phyloP scores from a whole-genome alignment of 2,113 vertebrate species.

The Sclerurus mexicanus region DNA sequence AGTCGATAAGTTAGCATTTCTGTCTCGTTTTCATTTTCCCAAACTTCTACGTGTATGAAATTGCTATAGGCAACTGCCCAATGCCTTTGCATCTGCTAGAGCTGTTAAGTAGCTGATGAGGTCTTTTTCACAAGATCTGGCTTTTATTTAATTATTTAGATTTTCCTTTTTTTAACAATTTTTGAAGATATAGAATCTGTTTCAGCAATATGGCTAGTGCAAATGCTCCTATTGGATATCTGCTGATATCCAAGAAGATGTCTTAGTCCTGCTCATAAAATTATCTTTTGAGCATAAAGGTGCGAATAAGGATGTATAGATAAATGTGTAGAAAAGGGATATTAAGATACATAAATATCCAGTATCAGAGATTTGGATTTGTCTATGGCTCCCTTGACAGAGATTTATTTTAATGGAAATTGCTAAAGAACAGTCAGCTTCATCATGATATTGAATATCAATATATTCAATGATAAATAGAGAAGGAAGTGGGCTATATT shows the following conservation, averaged over 20 bases:
- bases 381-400: neutral
- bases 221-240: conserved; percentile 32
- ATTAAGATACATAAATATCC: neutral
- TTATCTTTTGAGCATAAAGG: neutral
- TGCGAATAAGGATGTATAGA: neutral
- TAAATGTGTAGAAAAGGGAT: neutral
- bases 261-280: neutral
- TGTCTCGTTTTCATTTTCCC: conserved; percentile 32
- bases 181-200: conserved; percentile 55
- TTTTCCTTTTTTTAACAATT: neutral
- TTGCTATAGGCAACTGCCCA: conserved; percentile 52
- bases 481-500: neutral
- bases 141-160: conserved; percentile 30
- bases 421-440: neutral
- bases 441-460: conserved; percentile 37
- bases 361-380: neutral
- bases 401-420: conserved; percentile 34
- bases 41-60: conserved; percentile 37
- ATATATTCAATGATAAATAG: conserved; percentile 25
- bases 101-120: conserved; percentile 57
- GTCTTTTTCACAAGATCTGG: conserved; percentile 57
- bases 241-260: neutral
- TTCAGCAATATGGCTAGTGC: conserved; percentile 49
- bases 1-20: conserved; percentile 22
- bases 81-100: conserved; percentile 55